phyloP scores from a whole-genome alignment of 1,140 invertebrate species.

The Ostrea edulis region DNA sequence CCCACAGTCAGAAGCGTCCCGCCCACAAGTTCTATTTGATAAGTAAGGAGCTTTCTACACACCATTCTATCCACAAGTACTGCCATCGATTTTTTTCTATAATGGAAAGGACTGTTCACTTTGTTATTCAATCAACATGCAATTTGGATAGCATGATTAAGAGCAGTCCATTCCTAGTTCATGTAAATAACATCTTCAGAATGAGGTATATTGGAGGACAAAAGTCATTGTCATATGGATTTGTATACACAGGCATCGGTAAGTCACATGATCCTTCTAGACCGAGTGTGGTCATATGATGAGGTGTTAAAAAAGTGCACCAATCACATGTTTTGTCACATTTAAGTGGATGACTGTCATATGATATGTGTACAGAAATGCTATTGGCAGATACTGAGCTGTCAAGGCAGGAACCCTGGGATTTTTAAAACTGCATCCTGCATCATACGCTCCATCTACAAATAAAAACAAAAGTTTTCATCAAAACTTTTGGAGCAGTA shows the following conservation, averaged over 20 bases:
- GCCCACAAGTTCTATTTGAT: neutral
- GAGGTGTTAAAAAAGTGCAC: slow-evolving; percentile 27
- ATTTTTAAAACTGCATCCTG: slow-evolving; percentile 41
- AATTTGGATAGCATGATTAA: neutral
- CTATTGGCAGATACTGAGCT: slow-evolving; percentile 10
- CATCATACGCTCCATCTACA: slow-evolving; percentile 54
- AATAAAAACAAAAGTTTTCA: neutral
- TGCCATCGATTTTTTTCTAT: neutral
- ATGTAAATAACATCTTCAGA: neutral
- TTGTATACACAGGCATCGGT: neutral
- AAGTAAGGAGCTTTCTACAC: neutral
- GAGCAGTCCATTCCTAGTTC: neutral
- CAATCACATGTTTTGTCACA: slow-evolving; percentile 17
- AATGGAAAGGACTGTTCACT: neutral
- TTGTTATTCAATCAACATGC: neutral
- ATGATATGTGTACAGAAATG: slow-evolving; percentile 11
- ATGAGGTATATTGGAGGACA: slow-evolving; percentile 15
- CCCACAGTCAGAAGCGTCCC: neutral
- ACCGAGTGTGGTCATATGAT: slow-evolving; percentile 7
- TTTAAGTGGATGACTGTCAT: slow-evolving; percentile 20
- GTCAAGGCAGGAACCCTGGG: slow-evolving; percentile 43
- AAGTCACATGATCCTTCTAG: slow-evolving; percentile 2
- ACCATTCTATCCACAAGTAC: neutral
- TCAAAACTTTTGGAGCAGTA: neutral
- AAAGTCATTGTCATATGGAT: neutral